These are phyloP conservation scores for Prolemur simus DNA, from an alignment of 2,113 vertebrate species.

Conservation along the genomic window DNA sequence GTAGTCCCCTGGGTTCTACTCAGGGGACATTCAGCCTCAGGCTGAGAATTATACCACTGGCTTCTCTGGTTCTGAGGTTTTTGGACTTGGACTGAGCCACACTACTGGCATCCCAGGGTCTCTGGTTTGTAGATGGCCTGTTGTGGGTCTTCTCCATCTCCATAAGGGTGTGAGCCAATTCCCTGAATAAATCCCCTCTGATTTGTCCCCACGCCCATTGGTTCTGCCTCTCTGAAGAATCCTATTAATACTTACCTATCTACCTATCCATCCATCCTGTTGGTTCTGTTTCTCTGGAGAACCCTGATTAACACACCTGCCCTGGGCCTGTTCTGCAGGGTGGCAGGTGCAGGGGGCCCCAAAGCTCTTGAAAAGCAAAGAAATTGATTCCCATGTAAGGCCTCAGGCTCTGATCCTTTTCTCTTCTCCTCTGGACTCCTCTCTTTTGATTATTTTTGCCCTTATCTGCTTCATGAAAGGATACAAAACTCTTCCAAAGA, in stretches of 20 bases:
- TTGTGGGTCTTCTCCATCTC: no score
- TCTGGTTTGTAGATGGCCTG: no score
- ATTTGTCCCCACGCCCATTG: not conserved
- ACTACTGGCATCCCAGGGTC: no score
- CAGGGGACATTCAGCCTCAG: no score
- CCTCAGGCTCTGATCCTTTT: not conserved
- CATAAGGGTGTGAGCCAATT: no score
- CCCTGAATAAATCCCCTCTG: no score
- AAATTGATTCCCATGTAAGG: not conserved
- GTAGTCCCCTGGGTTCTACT: no score
- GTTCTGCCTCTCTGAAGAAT: not conserved
- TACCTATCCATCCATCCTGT: not conserved
- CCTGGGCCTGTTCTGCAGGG: not conserved
- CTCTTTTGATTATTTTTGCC: not conserved
- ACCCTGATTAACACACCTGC: not conserved
- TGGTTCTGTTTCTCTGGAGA: not conserved
- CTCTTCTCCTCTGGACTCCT: not conserved
- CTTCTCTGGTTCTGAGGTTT: no score
- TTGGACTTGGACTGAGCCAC: no score
- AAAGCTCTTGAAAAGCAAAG: not conserved
- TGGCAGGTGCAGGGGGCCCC: fast-evolving
- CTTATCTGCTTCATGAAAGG: not conserved
- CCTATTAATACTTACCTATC: not conserved
- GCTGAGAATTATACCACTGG: no score
- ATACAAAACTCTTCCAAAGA: not conserved